These are phyloP conservation scores for Lasiurus borealis DNA, from an alignment of 2,113 vertebrate species.

Conservation along the genomic window DNA sequence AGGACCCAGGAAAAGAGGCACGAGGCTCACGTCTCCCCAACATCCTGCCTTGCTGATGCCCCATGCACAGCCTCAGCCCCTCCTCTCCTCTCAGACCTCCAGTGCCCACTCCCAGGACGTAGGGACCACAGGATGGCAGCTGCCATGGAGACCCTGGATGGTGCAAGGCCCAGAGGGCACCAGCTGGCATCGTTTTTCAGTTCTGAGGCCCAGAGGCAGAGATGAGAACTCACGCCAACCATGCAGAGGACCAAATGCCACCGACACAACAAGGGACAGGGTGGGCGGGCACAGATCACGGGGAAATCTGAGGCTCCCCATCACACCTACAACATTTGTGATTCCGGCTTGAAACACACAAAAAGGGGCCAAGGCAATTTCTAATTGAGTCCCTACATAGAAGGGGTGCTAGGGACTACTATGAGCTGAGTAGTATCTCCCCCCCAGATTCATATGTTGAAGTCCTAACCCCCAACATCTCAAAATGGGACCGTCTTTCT, in stretches of 20 bases:
- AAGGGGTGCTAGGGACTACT: background rate
- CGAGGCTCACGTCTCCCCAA: background rate
- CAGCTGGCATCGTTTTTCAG: background rate
- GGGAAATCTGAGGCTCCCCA: background rate
- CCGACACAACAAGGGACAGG: too few relatives aligned
- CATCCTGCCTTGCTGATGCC: rapidly evolving
- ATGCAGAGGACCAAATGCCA: background rate
- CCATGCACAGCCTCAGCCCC: background rate
- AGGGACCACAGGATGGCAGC: background rate
- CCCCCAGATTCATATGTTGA: background rate
- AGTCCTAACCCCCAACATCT: background rate
- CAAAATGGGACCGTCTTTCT: background rate
- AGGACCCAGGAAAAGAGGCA: background rate
- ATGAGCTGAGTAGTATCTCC: background rate
- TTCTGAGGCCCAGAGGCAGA: background rate
- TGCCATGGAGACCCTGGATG: background rate
- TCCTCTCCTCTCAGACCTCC: background rate
- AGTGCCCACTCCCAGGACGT: background rate
- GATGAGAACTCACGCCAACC: background rate
- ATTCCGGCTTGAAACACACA: background rate
- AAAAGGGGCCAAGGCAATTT: background rate
- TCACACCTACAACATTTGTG: background rate
- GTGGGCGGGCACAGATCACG: rapidly evolving
- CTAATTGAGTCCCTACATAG: background rate
- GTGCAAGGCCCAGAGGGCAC: background rate